Percentiles rank a stretch among this genome's conserved stretches.
Evolutionary conservation across 2,888 invertebrate genomes (phyloP).

Genomic region (Himalopsyche tibetana): DNA sequence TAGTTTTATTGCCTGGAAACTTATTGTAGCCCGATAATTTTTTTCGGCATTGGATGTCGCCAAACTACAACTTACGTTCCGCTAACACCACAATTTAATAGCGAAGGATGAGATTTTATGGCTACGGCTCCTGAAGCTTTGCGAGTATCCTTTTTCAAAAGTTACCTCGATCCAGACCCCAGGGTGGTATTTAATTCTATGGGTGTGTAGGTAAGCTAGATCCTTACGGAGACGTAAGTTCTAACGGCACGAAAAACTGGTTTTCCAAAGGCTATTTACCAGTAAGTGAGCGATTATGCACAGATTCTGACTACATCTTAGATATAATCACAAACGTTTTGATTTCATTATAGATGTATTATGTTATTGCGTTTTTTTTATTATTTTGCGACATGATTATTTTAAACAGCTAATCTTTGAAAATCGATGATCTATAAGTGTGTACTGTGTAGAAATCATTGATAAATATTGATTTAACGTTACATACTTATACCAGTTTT

Average conservation of each 20-base stretch:
- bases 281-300: not conserved
- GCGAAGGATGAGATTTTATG: slow-evolving; percentile 2
- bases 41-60: slow-evolving; percentile 14
- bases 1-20: too few relatives aligned
- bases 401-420: too few relatives aligned
- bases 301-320: too few relatives aligned
- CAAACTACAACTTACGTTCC: not conserved
- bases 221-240: not conserved
- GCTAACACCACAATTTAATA: slow-evolving; percentile 4
- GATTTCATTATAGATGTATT: too few relatives aligned
- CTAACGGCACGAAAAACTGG: slow-evolving; percentile 5
- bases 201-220: not conserved
- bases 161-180: slow-evolving; percentile 16
- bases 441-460: too few relatives aligned
- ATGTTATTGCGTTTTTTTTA: too few relatives aligned
- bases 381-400: too few relatives aligned
- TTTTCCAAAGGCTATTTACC: not conserved
- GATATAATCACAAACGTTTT: too few relatives aligned
- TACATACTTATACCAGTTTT: too few relatives aligned
- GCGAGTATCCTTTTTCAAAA: slow-evolving; percentile 26
- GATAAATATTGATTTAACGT: too few relatives aligned
- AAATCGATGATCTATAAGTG: too few relatives aligned
- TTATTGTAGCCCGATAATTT: not conserved
- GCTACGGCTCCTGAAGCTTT: not conserved
- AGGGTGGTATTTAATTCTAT: slow-evolving; percentile 17